Base-by-base conservation (phyloP, 1,140 invertebrate genomes). In the Samia ricini region DNA sequence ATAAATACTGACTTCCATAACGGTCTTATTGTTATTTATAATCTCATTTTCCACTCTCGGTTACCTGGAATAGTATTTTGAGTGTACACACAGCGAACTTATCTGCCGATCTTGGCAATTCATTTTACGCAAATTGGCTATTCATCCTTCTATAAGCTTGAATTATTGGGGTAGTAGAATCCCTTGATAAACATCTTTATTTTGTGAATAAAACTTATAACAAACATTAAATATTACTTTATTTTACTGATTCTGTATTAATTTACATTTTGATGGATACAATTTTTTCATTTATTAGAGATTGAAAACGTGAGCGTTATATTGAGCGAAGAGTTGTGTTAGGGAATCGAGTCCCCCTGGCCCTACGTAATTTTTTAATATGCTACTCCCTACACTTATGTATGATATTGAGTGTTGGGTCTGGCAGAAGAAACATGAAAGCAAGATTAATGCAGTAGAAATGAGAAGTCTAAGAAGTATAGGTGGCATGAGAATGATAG, bases 51-150 rank as follows among this genome's bases (percentile, higher is more conserved):
- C 33, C 33, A 42, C 10, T 42, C 8, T 42, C n/a, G 33, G 33
- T 42, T 12, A 12, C 33, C 33, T 42, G 33, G 4, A 42, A 42
- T 42, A 42, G 33, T 15, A 42, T 42, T 42, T 42, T 42, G 33
- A 42, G 15, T 56, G 50, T 60, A 55, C 59, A 56, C 66, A 68
- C 49, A 36, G 51, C 60, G 59, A 63, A 69, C 59, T 74, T 82
- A 85, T 81, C 78, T 76, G 59, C 69, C 76, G 70, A 85, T 80
- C 75, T 24, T 63, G 61, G 79, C 79, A 77, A 85, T 83, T 77
- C 69, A 72, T 82, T 77, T 69, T 64, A 77, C 72, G 61, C 69
- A 85, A 85, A 85, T 83, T 85, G 79, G 76, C 80, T 75, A 83
- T 85, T 83, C 75, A 83, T 81, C 74, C 74, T 68, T 71, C 75